Base-by-base conservation (phyloP, 2,888 invertebrate genomes). In the Drosophila nigritarsus region DNA sequence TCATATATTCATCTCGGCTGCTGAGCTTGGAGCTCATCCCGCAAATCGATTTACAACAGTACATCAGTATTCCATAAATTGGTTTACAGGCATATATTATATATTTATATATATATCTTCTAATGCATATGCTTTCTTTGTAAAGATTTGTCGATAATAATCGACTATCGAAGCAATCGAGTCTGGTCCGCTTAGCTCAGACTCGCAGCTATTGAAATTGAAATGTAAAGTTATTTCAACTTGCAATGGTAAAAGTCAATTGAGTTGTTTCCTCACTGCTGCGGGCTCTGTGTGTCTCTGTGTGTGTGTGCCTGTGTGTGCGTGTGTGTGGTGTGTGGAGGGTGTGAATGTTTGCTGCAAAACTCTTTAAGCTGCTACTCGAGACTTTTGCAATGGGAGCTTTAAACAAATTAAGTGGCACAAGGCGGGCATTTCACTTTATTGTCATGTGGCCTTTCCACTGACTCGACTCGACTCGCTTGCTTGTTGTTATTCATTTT, bases 351-450 rank as follows among this genome's bases (percentile, higher is more conserved):
- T 34, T 20, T 42, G 63, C 27, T 29, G 48, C 27, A 30, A 45
- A 70, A 74, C 62, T 75, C 75, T 78, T 78, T 71, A 78, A 78
- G 75, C 75, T 63, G 55, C 62, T 67, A 40, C 78, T 78, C 58
- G 78, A 78, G 78, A 71, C 71, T 83, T 78, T 76, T 58, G 55
- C 65, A 74, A 67, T 49, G 55, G 34, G 68, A 15, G 83, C 80
- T 81, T 84, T 87, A 87, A 84, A 67, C 72, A 87, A 84, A 84
- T 84, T 87, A 87, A 87, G 84, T 84, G 84, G 82, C 84, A 73
- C 87, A 87, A 80, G 80, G 82, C 71, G 78, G 74, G 80, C 68
- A 82, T 87, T 87, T 83, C 61, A 71, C 70, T 80, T 84, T 82
- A 82, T 82, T 78, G 76, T 73, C 75, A 69, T 66, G 78, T 68